Conservation (phyloP, 2,797 vertebrate species). For the Poecilia picta region DNA sequence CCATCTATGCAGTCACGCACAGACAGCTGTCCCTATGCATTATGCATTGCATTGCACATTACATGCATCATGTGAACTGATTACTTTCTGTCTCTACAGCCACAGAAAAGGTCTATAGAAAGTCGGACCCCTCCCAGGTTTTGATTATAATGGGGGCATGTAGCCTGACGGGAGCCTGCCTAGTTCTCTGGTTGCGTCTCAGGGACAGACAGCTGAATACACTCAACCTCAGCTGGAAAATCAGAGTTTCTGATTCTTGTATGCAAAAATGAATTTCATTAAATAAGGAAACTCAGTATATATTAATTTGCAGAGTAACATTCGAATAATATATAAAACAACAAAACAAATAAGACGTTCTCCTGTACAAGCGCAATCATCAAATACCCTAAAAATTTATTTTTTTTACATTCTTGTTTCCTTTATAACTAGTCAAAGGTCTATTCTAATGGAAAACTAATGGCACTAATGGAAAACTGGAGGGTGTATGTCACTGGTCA, state of each 20-base stretch:
- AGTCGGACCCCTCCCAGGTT: conserved; percentile 21
- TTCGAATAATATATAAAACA: not conserved
- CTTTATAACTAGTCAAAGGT: not conserved
- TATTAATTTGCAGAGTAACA: not conserved
- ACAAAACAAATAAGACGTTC: not conserved
- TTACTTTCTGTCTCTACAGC: conserved; percentile 14
- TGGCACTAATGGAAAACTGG: not conserved
- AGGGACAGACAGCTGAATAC: conserved; percentile 28
- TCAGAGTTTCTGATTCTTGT: conserved; percentile 15
- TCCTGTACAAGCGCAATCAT: not conserved
- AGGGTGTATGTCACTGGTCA: not conserved
- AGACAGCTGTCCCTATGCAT: not conserved
- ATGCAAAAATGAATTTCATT: conserved; percentile 27
- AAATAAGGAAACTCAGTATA: conserved; percentile 4
- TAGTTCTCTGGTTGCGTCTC: conserved; percentile 3
- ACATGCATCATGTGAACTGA: conserved; percentile 24
- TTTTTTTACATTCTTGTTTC: too few relatives aligned
- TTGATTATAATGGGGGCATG: conserved; percentile 35
- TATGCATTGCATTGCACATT: conserved; percentile 2
- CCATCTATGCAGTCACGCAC: not conserved
- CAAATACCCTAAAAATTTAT: not conserved
- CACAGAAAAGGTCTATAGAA: conserved; percentile 9
- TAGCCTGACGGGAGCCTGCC: conserved; percentile 15
- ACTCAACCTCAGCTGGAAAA: conserved; percentile 13
- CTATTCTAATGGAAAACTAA: not conserved